Percentiles rank a stretch among this genome's conserved stretches.
Evolutionary conservation across 2,797 vertebrate species (phyloP).

Genomic region (Onychomys leucogaster): DNA sequence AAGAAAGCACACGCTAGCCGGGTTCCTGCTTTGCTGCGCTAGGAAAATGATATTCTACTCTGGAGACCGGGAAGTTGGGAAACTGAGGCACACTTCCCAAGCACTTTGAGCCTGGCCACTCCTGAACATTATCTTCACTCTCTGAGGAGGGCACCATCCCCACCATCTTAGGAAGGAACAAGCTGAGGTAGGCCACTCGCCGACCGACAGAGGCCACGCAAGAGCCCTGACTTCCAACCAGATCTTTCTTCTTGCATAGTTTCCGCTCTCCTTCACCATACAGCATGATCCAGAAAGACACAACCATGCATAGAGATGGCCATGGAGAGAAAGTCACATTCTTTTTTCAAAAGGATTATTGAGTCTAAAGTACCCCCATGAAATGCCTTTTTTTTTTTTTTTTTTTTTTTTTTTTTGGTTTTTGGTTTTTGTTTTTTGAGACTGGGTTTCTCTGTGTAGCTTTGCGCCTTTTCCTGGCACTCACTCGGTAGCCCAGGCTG

Average conservation of each 20-base stretch:
- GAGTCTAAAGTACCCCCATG: not conserved
- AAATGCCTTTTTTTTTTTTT: too few relatives aligned
- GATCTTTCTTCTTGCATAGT: not conserved
- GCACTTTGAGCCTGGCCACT: not conserved
- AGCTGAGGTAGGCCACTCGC: rapidly evolving
- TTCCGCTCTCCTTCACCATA: too few relatives aligned
- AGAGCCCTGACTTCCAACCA: not conserved
- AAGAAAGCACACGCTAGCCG: not conserved
- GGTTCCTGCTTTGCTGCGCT: rapidly evolving
- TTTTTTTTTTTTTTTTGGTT: too few relatives aligned
- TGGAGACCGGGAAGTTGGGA: constrained; percentile 31
- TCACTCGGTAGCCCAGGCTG: too few relatives aligned
- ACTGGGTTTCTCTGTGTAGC: too few relatives aligned
- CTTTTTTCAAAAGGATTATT: not conserved
- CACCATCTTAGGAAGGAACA: not conserved
- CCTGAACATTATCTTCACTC: not conserved
- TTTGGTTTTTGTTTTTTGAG: too few relatives aligned
- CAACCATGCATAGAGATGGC: not conserved
- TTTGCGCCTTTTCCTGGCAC: too few relatives aligned
- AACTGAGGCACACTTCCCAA: not conserved
- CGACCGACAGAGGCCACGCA: rapidly evolving
- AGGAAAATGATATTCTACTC: not conserved
- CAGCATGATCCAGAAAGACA: not conserved
- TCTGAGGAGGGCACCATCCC: rapidly evolving
- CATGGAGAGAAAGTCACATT: not conserved